A percentile compares a stretch with the other conserved stretches of the same genome.
Evolutionary conservation across 2,888 invertebrate genomes (phyloP).

Genomic region (Phoenoteleia sp.): DNA sequence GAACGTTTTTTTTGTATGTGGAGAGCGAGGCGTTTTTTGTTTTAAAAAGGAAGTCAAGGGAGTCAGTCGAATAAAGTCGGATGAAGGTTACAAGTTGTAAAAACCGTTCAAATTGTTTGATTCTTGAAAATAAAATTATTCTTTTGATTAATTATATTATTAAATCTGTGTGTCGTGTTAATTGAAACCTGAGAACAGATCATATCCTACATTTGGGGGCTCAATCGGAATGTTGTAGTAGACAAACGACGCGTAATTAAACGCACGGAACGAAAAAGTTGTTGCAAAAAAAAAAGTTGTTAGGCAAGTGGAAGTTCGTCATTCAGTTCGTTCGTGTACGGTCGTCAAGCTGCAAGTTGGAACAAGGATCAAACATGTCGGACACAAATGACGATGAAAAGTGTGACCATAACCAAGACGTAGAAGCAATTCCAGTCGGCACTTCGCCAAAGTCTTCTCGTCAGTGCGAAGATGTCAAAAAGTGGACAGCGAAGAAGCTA

Average conservation of each 20-base stretch:
- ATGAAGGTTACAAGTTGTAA: too few relatives aligned
- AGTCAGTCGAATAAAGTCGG: too few relatives aligned
- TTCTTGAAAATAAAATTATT: too few relatives aligned
- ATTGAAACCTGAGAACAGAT: too few relatives aligned
- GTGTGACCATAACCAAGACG: not conserved
- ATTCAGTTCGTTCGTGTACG: not conserved
- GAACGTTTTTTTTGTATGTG: too few relatives aligned
- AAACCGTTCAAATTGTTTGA: too few relatives aligned
- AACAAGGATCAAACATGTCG: slow-evolving; percentile 1
- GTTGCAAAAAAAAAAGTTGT: not conserved
- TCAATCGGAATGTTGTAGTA: not conserved
- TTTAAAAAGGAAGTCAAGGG: too few relatives aligned
- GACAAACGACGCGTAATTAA: not conserved
- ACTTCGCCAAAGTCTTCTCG: not conserved
- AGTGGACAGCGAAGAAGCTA: slow-evolving; percentile 5
- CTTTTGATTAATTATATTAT: too few relatives aligned
- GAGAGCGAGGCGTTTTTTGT: too few relatives aligned
- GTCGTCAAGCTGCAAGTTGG: not conserved
- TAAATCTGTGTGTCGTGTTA: too few relatives aligned
- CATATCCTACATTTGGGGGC: slow-evolving; percentile 5
- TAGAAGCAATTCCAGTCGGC: not conserved
- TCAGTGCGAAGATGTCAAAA: not conserved
- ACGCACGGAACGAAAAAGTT: slow-evolving; percentile 1
- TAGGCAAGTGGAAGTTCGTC: slow-evolving; percentile 14
- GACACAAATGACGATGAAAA: not conserved